Percentiles rank a stretch among this genome's conserved stretches.
Evolutionary conservation across 1,140 invertebrate species (phyloP).

Genomic region (Ephestia elutella): DNA sequence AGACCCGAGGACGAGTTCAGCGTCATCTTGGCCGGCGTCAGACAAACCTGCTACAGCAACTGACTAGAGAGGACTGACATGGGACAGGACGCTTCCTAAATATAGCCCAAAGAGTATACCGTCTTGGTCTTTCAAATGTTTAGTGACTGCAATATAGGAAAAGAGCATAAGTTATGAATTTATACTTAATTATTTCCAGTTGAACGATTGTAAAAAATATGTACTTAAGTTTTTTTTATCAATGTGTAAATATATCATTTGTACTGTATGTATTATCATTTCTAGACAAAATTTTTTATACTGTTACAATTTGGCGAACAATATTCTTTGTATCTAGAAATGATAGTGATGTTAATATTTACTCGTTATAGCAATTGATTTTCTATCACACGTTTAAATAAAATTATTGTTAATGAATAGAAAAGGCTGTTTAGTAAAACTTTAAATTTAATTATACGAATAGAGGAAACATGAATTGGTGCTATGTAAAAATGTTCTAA

Average conservation of each 20-base stretch:
- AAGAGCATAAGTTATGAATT: constrained; percentile 1
- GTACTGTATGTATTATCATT: constrained; percentile 8
- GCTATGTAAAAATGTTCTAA: constrained; percentile 37
- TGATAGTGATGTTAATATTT: not conserved
- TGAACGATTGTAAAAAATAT: constrained; percentile 8
- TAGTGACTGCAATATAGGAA: constrained; percentile 18
- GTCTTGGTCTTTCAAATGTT: constrained; percentile 16
- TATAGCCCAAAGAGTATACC: constrained; percentile 55
- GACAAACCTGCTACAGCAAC: constrained; percentile 91
- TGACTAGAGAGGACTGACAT: constrained; percentile 62
- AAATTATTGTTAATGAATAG: not conserved
- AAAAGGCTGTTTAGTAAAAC: constrained; percentile 9
- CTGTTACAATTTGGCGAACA: not conserved
- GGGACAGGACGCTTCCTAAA: constrained; percentile 34
- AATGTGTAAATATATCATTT: not conserved
- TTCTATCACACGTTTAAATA: not conserved
- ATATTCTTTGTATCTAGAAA: not conserved
- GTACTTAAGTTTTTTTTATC: constrained; percentile 10
- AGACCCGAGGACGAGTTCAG: constrained; percentile 88
- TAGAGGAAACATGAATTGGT: constrained; percentile 30
- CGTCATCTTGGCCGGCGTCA: constrained; percentile 87
- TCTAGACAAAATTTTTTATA: not conserved
- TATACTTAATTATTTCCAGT: constrained; percentile 6
- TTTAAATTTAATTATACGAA: not conserved
- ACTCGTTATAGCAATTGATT: not conserved